phyloP scores from a whole-genome alignment of 2,113 vertebrate species.

The Otus sunia region DNA sequence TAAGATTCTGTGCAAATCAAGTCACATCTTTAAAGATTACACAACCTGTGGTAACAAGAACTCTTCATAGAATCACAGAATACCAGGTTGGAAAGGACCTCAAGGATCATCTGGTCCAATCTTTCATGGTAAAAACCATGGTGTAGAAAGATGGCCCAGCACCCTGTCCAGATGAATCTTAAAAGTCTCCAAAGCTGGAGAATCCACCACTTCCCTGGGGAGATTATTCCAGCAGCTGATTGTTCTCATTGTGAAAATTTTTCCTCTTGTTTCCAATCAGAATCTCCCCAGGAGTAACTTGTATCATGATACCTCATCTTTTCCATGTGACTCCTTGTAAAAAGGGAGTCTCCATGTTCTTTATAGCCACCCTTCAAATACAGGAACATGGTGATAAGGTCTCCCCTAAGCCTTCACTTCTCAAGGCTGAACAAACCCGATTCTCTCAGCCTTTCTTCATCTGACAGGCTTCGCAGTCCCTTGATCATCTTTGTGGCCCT shows the following conservation, averaged over 20 bases:
- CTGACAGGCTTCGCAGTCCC: not conserved
- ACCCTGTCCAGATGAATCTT: not conserved
- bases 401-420: no score
- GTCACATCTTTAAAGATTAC: not conserved
- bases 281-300: no score
- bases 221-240: not conserved
- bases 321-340: no score
- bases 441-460: not conserved
- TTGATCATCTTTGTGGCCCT: no score
- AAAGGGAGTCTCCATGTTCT: not conserved
- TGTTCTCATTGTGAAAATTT: no score
- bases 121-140: not conserved
- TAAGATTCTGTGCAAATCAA: not conserved
- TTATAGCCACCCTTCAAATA: not conserved
- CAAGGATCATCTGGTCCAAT: not conserved
- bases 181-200: no score
- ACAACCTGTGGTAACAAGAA: not conserved
- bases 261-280: no score
- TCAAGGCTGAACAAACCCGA: not conserved
- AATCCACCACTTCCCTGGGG: not conserved
- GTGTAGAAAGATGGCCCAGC: not conserved
- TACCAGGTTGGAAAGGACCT: not conserved
- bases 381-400: not conserved
- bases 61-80: not conserved
- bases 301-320: no score